Evolutionary conservation across 2,888 invertebrate species (phyloP), one percentile per base, ranked within the genome.

Genomic region (Ptychoptera contaminata): DNA sequence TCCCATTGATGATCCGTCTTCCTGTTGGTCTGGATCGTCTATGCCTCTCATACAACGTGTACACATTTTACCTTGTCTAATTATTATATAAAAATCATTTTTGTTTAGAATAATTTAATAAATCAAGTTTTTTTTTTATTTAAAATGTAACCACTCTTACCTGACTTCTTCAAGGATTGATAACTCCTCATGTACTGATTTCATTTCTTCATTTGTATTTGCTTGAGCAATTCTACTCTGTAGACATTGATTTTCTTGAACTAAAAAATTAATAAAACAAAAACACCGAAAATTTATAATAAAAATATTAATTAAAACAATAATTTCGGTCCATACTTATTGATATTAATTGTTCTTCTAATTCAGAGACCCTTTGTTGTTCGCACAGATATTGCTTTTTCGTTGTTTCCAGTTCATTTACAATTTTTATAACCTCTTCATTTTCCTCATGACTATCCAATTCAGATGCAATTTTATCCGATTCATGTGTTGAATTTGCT

Each of bases 91-190:
- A 48, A 37, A 34, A 47, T 43, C 16, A 48, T 44, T 37, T 40
- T 5, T 5, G 7, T 7, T 5, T 23, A 7, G 23, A 23, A 23
- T 5, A 23, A 23, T 7, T 7, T 23, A 23, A 23, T 23, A 23
- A 23, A 7, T 23, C 23, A 23, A 23, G n/a, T n/a, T n/a, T n/a
- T n/a, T n/a, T 5, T 38, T 38, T 38, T 39, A 16, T n/a, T 40
- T 40, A 34, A 37, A 34, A n/a, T 9, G 8, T 3, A 41, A 29
- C 31, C 40, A 16, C 42, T 50, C 62, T 61, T 68, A 84, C 83
- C 85, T 76, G 53, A 86, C 83, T 81, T 87, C 86, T 60, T 87
- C 86, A 53, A 86, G 71, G 51, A 83, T 80, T 44, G 77, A 79
- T 55, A 87, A 76, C 62, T 87, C 87, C 56, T 87, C 86, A 53